Base-by-base conservation (phyloP, 2,113 vertebrate genomes). In the Todiramphus saurophagus region DNA sequence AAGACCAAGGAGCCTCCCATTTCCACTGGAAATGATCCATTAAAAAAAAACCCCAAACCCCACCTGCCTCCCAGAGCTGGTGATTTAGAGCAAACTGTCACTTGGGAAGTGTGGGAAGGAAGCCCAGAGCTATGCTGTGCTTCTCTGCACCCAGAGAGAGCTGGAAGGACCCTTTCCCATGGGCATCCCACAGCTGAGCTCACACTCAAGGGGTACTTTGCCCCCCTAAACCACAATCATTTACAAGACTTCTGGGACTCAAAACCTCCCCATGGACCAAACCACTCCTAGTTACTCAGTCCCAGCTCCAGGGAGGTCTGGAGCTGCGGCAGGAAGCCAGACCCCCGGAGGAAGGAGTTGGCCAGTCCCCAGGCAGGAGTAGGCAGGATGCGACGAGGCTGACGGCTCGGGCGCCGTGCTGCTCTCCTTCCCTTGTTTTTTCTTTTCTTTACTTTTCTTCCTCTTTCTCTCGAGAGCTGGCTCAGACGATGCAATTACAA, bases 331-430 rank as follows among this genome's bases (percentile, higher is more conserved):
- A 10, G 39, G 60, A 35, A 89, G 59, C 63, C 94, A 90, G 78
- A 58, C 6, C 33, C 62, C 0, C 0, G 19, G 55, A 85, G 59
- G n/a, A 80, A 73, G 75, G 43, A 76, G 33, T 15, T 87, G 94
- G 94, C 74, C 31, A 13, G 70, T 82, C 19, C 82, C 58, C 70
- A 79, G 92, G 51, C 64, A 80, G 91, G 48, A 94, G 93, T 31
- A 23, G 46, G 56, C 75, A 87, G 74, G 70, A 90, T 90, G 75
- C 5, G 5, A n/a, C 1, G 13, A 77, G 59, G 55, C 73, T 78
- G 73, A 53, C 0, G 0, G 60, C 69, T 91, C 0, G 0, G 55
- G 55, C 0, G 1, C 72, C 0, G 0, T 3, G 9, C 79, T 90
- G 70, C 53, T 92, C 89, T 90, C 51, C 48, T 81, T 83, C 37